Conservation (phyloP, 2,797 vertebrate genomes). For the Pseudomugil gertrudae region DNA sequence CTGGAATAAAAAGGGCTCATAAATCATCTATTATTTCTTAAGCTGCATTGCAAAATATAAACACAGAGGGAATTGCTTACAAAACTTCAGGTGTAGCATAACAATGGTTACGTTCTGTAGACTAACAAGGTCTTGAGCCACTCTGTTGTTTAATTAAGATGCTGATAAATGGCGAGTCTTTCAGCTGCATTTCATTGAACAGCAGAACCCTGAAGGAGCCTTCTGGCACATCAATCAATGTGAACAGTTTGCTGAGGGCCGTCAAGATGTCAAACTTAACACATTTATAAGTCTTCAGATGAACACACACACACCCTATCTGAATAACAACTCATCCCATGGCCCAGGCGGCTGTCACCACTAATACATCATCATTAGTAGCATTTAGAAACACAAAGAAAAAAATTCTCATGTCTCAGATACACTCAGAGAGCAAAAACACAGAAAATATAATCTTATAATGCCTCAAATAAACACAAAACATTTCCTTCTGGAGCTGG, state of each 20-base stretch:
- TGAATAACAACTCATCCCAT: constrained; percentile 79
- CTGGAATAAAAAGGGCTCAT: constrained; percentile 55
- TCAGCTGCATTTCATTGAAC: constrained; percentile 67
- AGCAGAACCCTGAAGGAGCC: constrained; percentile 50
- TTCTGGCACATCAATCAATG: constrained; percentile 80
- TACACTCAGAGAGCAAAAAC: constrained; percentile 30
- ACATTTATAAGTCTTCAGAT: constrained; percentile 80
- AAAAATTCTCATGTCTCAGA: constrained; percentile 59
- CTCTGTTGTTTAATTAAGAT: constrained; percentile 73
- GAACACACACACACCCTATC: constrained; percentile 65
- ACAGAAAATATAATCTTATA: constrained; percentile 35
- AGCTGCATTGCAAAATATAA: constrained; percentile 59
- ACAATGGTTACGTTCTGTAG: constrained; percentile 63
- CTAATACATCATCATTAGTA: constrained; percentile 81
- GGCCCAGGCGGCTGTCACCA: constrained; percentile 66
- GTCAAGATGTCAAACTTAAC: constrained; percentile 79
- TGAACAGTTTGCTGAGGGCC: constrained; percentile 78
- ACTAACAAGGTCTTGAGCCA: constrained; percentile 76
- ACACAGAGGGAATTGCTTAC: constrained; percentile 62
- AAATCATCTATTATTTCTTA: constrained; percentile 78
- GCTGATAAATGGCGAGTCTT: constrained; percentile 75
- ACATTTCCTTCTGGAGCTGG: constrained; percentile 38
- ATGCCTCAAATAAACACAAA: constrained; percentile 53
- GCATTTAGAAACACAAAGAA: constrained; percentile 64
- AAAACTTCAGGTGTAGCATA: constrained; percentile 68